These are phyloP conservation scores for Leuciscus waleckii DNA, from an alignment of 2,797 vertebrate genomes.

Conservation along the genomic window DNA sequence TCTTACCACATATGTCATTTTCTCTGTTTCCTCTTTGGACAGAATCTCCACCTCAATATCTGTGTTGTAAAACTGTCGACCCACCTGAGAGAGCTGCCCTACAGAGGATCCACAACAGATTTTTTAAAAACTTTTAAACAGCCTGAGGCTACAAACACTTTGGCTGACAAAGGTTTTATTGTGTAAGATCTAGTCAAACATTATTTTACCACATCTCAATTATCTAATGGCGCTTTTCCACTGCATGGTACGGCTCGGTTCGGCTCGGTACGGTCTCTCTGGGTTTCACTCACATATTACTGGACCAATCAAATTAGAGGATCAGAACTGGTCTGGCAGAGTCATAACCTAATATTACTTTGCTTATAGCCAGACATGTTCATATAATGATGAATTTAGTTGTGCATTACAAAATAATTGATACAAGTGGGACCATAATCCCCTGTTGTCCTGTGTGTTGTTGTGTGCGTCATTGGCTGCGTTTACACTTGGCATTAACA, in stretches of 20 bases:
- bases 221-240: too few species aligned
- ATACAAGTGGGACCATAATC: not conserved
- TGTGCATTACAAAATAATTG: not conserved
- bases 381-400: not conserved
- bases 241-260: too few species aligned
- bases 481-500: too few species aligned
- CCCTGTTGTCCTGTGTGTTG: not conserved
- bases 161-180: constrained; percentile 7
- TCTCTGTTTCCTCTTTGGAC: constrained; percentile 81
- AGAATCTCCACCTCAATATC: constrained; percentile 83
- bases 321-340: not conserved
- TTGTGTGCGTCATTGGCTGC: not conserved
- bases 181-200: not conserved
- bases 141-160: not conserved
- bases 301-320: not conserved
- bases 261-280: too few species aligned
- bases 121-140: not conserved
- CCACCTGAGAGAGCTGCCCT: constrained; percentile 82
- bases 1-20: constrained; percentile 81
- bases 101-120: constrained; percentile 45
- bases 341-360: not conserved
- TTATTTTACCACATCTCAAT: not conserved
- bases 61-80: constrained; percentile 82
- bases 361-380: too few species aligned
- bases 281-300: not conserved